Evolutionary conservation across 2,113 vertebrate genomes (phyloP).

Genomic region (Pseudorasbora parva): DNA sequence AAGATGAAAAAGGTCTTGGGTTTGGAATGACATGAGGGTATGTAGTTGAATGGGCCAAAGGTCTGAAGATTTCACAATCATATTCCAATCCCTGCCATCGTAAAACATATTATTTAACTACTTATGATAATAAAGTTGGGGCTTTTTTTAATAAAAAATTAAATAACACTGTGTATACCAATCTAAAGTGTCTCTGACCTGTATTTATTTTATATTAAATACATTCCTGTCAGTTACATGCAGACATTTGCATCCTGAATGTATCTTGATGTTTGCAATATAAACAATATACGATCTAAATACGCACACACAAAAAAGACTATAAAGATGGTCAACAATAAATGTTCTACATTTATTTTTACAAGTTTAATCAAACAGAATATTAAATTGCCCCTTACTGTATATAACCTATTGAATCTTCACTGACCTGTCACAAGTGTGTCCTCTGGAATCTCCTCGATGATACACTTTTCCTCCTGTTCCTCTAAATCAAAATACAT

Average conservation of each 20-base stretch:
- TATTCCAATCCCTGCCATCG: not conserved
- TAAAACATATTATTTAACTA: not conserved
- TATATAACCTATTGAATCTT: not conserved
- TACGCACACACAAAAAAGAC: not conserved
- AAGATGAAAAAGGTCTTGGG: no score
- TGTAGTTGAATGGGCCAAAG: not conserved
- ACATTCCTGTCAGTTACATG: no score
- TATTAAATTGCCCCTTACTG: not conserved
- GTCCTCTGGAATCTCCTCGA: slow-evolving; percentile 87
- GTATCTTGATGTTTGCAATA: not conserved
- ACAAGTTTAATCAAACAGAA: not conserved
- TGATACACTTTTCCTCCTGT: slow-evolving; percentile 88
- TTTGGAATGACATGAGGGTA: no score
- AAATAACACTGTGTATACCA: not conserved
- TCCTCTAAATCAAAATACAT: slow-evolving; percentile 90
- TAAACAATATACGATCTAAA: not conserved
- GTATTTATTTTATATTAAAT: not conserved
- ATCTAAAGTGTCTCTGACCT: not conserved
- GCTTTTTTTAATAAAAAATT: not conserved
- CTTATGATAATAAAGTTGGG: not conserved
- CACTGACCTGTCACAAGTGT: slow-evolving; percentile 83
- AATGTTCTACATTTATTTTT: not conserved
- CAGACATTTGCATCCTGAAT: not conserved
- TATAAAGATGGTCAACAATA: not conserved
- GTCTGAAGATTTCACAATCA: not conserved